Base-by-base conservation (phyloP, 2,113 vertebrate genomes). In the Cebidichthys violaceus region DNA sequence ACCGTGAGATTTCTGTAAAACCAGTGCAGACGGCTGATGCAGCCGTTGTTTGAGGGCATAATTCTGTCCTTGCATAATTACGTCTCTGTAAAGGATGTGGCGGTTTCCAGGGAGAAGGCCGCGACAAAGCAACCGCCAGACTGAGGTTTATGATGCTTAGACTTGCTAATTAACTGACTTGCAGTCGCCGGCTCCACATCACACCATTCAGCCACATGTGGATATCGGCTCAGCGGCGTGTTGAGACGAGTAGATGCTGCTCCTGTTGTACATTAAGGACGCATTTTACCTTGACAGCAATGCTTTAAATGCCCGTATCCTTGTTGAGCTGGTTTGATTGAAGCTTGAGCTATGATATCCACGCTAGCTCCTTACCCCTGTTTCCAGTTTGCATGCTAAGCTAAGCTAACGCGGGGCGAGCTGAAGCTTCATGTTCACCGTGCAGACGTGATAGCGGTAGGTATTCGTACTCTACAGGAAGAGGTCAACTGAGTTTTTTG, bases 111-210 rank as follows among this genome's bases (percentile, higher is more conserved):
- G 6, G 27, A 9, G 20, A 83, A 70, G 69, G 13, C 86, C 59
- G 0, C 67, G 15, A 86, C 78, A 90, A 87, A 86, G 89, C 75
- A 74, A 87, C 84, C 89, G 0, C 88, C 87, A 91, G 88, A 89
- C 86, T 73, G 41, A 50, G 72, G 83, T 89, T 86, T 90, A 79
- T 76, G 85, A 79, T 77, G 85, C 78, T 83, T 33, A 86, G 82
- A 89, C 81, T 76, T 64, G 74, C 76, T 91, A 90, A 91, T 85
- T 83, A 85, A 89, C 67, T 66, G 66, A 55, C 66, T 73, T 39
- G 35, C 18, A 72, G 70, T 75, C 73, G 70, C 70, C 61, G 47
- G 71, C 52, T 72, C 37, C 70, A 68, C 61, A 22, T 88, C 87
- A 62, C 65, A 71, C 62, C 71, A 71, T 43, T 70, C 78, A 79